phyloP scores from a whole-genome alignment of 2,113 vertebrate species.

The Oncorhynchus clarkii region DNA sequence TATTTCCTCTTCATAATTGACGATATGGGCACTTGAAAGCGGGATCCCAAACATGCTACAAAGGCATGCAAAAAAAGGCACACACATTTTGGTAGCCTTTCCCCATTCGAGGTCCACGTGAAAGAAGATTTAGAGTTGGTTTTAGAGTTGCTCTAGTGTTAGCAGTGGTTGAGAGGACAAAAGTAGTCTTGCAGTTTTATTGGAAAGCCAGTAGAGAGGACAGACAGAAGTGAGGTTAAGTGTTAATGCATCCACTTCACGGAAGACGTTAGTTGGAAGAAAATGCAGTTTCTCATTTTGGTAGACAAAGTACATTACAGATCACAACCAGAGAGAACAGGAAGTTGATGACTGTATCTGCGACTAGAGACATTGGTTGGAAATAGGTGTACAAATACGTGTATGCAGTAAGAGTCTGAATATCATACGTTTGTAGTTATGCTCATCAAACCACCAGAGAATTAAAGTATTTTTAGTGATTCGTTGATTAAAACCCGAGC shows the following conservation, averaged over 20 bases:
- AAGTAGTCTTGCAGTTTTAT: conserved; percentile 68
- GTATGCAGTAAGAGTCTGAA: conserved; percentile 42
- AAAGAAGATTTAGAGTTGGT: conserved; percentile 50
- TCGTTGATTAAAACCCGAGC: conserved; percentile 56
- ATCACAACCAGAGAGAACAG: conserved; percentile 67
- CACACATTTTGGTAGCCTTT: conserved; percentile 70
- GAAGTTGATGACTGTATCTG: conserved; percentile 46
- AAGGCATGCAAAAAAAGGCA: conserved; percentile 78
- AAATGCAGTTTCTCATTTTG: conserved; percentile 82
- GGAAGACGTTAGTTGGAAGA: conserved; percentile 75
- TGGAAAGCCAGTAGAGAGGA: conserved; percentile 71
- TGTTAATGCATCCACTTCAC: conserved; percentile 74
- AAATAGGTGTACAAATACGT: conserved; percentile 21
- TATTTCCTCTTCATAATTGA: conserved; percentile 64
- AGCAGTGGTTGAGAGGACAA: conserved; percentile 74
- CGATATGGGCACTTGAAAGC: conserved; percentile 57
- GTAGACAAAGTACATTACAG: conserved; percentile 71
- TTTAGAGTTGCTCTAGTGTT: conserved; percentile 67
- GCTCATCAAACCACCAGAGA: conserved; percentile 53
- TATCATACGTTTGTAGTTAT: conserved; percentile 35
- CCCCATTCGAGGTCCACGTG: conserved; percentile 68
- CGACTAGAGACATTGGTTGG: conserved; percentile 15
- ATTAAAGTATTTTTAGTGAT: conserved; percentile 55
- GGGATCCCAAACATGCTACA: conserved; percentile 77
- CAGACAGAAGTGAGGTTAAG: conserved; percentile 62